phyloP scores from a whole-genome alignment of 2,888 invertebrate genomes.

The Synanthedon andrenaeformis region DNA sequence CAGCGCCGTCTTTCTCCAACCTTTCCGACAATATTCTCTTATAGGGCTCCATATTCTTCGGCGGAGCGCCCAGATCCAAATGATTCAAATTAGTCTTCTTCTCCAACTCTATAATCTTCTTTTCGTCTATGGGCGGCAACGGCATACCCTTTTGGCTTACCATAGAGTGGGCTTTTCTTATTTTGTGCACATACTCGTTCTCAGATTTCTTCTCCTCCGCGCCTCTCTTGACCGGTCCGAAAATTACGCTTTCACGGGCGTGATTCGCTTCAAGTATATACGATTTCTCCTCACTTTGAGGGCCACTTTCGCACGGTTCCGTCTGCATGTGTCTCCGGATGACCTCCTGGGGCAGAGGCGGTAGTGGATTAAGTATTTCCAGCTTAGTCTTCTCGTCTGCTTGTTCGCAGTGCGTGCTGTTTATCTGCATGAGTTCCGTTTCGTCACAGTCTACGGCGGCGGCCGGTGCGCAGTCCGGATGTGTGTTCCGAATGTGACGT shows the following conservation, averaged over 20 bases:
- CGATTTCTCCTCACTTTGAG: constrained; percentile 31
- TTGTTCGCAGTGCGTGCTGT: constrained; percentile 4
- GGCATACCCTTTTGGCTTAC: constrained; percentile 28
- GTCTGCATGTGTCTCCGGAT: constrained; percentile 38
- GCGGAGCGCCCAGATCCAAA: constrained; percentile 32
- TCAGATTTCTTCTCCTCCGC: constrained; percentile 25
- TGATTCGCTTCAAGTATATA: constrained; percentile 59
- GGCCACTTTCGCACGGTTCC: constrained; percentile 1
- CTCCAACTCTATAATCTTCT: constrained; percentile 42
- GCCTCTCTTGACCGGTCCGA: constrained; percentile 26
- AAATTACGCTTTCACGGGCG: constrained; percentile 59
- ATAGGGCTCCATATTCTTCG: constrained; percentile 50
- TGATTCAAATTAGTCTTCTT: constrained; percentile 28
- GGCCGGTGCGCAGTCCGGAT: constrained; percentile 63
- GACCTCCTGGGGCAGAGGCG: constrained; percentile 42
- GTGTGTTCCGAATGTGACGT: constrained; percentile 81
- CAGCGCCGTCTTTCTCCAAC: constrained; percentile 9
- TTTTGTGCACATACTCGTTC: constrained; percentile 57
- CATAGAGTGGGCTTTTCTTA: constrained; percentile 46
- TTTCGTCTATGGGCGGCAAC: constrained; percentile 51
- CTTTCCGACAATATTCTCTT: constrained; percentile 55
- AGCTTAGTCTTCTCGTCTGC: constrained; percentile 33
- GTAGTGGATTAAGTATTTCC: constrained; percentile 44
- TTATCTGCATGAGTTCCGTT: constrained; percentile 28
- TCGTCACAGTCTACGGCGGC: constrained; percentile 45